Conservation (phyloP, 2,888 invertebrate species). For the Selenia dentaria region DNA sequence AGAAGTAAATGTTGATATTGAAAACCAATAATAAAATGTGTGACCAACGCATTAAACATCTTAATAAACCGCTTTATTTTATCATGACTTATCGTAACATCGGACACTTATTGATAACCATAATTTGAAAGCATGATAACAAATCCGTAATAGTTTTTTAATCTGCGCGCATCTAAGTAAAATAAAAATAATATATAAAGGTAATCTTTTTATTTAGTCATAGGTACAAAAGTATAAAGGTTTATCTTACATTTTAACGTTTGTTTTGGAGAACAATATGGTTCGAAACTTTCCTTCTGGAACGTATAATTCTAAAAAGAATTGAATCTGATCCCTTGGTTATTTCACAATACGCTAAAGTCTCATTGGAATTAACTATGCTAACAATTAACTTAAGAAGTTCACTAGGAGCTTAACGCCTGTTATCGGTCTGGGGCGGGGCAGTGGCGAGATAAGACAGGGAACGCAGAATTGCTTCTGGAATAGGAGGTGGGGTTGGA, state of each 20-base stretch:
- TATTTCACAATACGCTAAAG: constrained; percentile 4
- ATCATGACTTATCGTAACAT: no score
- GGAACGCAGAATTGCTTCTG: constrained; percentile 87
- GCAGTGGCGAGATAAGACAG: constrained; percentile 87
- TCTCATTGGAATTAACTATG: constrained; percentile 6
- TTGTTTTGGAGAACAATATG: not conserved
- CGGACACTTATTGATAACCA: no score
- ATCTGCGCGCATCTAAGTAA: no score
- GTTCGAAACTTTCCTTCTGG: no score
- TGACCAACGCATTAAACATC: no score
- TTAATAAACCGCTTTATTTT: no score
- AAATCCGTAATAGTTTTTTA: no score
- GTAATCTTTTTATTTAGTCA: not conserved
- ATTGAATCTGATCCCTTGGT: not conserved
- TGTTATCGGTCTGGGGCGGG: constrained; percentile 76
- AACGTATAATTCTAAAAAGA: not conserved
- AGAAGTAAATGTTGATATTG: no score
- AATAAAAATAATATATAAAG: no score
- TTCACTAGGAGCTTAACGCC: constrained; percentile 33
- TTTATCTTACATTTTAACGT: not conserved
- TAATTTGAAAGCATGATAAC: no score
- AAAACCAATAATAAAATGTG: no score
- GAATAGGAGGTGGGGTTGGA: constrained; percentile 88
- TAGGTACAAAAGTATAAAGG: constrained; percentile 18
- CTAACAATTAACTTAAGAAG: constrained; percentile 20